phyloP scores from a whole-genome alignment of 2,113 vertebrate species.

The Rhinolophus sinicus region DNA sequence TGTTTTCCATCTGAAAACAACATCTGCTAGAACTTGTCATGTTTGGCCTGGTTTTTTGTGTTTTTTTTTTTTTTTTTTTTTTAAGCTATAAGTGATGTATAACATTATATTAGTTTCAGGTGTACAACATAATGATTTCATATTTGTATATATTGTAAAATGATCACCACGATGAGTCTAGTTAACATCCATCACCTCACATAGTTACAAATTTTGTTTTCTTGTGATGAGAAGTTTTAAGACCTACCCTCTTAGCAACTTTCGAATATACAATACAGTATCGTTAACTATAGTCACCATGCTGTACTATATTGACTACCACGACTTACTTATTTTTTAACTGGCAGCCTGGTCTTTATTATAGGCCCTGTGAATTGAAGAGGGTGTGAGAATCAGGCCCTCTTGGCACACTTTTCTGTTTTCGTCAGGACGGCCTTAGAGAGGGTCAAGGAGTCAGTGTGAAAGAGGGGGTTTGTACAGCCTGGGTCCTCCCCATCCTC shows the following conservation, averaged over 20 bases:
- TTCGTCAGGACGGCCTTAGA: neutral
- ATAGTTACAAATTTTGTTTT: neutral
- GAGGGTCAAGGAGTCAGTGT: neutral
- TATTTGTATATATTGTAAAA: too few species aligned
- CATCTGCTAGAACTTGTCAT: neutral
- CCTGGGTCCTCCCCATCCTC: neutral
- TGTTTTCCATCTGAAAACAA: neutral
- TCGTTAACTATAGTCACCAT: neutral
- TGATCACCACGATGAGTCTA: too few species aligned
- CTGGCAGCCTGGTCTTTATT: neutral
- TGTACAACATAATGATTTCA: neutral
- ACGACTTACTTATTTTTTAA: neutral
- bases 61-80: neutral
- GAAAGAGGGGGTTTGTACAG: too few species aligned
- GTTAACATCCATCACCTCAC: neutral
- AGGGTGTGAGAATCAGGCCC: neutral
- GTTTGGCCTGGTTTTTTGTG: neutral
- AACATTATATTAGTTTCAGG: neutral
- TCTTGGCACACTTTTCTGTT: neutral
- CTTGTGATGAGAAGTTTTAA: too few species aligned
- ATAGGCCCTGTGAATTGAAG: neutral
- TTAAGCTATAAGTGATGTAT: too few species aligned
- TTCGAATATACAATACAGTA: too few species aligned
- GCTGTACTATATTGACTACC: neutral
- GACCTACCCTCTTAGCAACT: neutral